Base-by-base conservation (phyloP, 2,888 invertebrate species). In the Julus scanicus region DNA sequence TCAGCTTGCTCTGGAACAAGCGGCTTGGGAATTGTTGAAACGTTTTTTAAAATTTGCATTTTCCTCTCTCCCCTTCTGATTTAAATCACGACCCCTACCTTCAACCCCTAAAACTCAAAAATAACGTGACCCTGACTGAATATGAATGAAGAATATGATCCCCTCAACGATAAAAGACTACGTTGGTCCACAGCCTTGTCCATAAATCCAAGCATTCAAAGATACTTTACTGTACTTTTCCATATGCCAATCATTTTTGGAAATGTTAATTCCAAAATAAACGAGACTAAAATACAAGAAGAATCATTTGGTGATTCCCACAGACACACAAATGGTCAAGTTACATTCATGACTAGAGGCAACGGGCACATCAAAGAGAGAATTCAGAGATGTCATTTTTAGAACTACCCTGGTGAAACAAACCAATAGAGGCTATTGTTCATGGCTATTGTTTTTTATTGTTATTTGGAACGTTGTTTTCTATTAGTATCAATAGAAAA, bases 111-210 rank as follows among this genome's bases (percentile, higher is more conserved):
- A 71, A 48, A 80, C 29, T 37, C 53, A 13, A 80, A 80, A 80
- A 5, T 44, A 29, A 37, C 80, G 37, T 80, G 80, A 80, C 80
- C 80, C 80, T 37, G 37, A 37, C 13, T 29, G 37, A 80, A 80
- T 37, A 80, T 80, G 80, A 80, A 80, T 80, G 80, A 13, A 80
- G 20, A 80, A 80, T 80, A 29, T 80, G 80, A 80, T 80, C 80
- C 80, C 80, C 80, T 29, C n/a, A 37, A 13, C 20, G 80, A 71
- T 71, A 71, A 71, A 53, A 29, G 29, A n/a, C 71, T 20, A 80
- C 80, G 80, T 80, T 80, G 80, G 80, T 80, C 80, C 37, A 11
- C 37, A 80, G 37, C 37, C 80, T 2, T 11, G 80, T 29, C 29
- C 29, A 29, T 80, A 80, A 80, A 37, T 80, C 80, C 37, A 5